A percentile compares a stretch with the other conserved stretches of the same genome.
Evolutionary conservation across 1,140 invertebrate species (phyloP).

Genomic region (Pseudoatta argentina): DNA sequence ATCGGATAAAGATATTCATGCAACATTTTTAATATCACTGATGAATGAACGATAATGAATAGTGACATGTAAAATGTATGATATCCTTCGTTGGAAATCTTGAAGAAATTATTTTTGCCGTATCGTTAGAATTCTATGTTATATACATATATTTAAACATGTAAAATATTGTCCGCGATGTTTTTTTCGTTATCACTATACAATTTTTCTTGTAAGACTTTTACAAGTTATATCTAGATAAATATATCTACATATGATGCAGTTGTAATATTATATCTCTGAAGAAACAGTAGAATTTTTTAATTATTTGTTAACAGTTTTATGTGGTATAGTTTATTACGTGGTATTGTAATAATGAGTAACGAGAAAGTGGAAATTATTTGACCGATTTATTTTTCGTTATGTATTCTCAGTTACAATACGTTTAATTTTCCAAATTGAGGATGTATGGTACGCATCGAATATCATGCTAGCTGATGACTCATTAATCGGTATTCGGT

Average conservation of each 20-base stretch:
- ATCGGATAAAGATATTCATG: conserved; percentile 17
- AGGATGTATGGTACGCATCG: conserved; percentile 27
- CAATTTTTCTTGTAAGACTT: neutral
- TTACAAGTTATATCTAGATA: neutral
- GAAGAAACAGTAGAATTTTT: neutral
- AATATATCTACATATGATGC: neutral
- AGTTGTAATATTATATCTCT: neutral
- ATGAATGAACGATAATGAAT: neutral
- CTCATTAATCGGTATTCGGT: conserved; percentile 43
- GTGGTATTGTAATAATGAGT: neutral
- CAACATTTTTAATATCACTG: neutral
- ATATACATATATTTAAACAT: neutral
- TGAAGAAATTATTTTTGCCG: neutral
- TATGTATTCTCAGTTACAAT: conserved; percentile 2
- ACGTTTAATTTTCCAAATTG: neutral
- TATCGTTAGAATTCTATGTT: neutral
- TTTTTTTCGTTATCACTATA: neutral
- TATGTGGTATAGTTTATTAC: neutral
- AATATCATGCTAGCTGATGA: conserved; percentile 26
- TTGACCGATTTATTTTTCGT: neutral
- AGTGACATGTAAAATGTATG: neutral
- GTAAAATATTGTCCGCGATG: neutral
- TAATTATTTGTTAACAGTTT: neutral
- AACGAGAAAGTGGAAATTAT: neutral
- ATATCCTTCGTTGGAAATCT: neutral